phyloP scores from a whole-genome alignment of 2,113 vertebrate species.

The Sphyrna mokarran region DNA sequence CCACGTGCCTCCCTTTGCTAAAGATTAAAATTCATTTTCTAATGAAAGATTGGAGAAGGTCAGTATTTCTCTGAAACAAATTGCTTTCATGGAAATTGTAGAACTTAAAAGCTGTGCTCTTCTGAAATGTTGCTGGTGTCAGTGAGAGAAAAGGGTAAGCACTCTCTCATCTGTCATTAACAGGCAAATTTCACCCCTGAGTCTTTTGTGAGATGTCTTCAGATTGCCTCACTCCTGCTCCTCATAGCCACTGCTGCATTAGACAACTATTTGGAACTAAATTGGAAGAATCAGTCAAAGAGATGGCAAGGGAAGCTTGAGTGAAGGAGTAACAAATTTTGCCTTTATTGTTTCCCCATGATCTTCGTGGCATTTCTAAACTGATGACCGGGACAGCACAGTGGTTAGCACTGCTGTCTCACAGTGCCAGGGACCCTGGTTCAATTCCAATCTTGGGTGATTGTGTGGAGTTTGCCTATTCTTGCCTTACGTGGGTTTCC shows the following conservation, averaged over 20 bases:
- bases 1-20: background rate
- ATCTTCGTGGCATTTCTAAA: background rate
- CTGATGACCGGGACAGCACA: too few species aligned
- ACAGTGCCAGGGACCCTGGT: too few species aligned
- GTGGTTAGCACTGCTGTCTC: too few species aligned
- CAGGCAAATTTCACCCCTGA: too few species aligned
- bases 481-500: too few species aligned
- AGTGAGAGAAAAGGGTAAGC: background rate
- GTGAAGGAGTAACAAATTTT: background rate
- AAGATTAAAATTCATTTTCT: background rate
- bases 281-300: background rate
- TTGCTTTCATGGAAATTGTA: background rate
- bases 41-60: background rate
- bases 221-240: background rate
- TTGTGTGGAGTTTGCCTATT: too few species aligned
- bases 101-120: background rate
- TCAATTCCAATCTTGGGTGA: too few species aligned
- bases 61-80: background rate
- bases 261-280: background rate
- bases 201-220: background rate
- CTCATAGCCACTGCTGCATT: background rate
- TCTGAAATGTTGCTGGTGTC: background rate
- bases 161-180: background rate
- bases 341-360: background rate
- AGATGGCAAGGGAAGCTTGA: background rate